Evolutionary conservation across 1,140 invertebrate species (phyloP).

Genomic region (Eurosta solidaginis): DNA sequence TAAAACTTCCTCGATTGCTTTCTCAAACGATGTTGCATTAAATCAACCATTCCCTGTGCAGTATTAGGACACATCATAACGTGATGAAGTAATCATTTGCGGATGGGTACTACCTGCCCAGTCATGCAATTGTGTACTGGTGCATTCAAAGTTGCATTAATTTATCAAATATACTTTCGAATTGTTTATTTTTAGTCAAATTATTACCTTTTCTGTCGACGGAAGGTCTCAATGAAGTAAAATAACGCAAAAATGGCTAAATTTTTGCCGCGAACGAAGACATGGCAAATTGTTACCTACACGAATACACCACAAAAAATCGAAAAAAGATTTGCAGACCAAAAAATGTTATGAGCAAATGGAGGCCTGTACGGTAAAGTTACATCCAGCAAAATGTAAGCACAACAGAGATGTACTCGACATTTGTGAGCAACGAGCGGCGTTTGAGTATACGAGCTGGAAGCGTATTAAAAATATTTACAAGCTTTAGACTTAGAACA

Average conservation of each 20-base stretch:
- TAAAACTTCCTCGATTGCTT: too few relatives aligned
- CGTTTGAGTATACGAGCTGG: slow-evolving; percentile 33
- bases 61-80: too few relatives aligned
- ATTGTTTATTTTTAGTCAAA: too few relatives aligned
- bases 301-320: background rate
- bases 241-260: too few relatives aligned
- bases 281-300: slow-evolving; percentile 46
- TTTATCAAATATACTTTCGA: too few relatives aligned
- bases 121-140: background rate
- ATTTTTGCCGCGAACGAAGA: slow-evolving; percentile 40
- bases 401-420: background rate
- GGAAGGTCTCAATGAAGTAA: too few relatives aligned
- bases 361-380: slow-evolving; percentile 27
- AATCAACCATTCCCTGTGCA: too few relatives aligned
- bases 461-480: slow-evolving; percentile 25
- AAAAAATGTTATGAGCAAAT: background rate
- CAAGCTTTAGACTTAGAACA: too few relatives aligned
- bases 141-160: background rate
- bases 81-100: too few relatives aligned
- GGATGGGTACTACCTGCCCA: too few relatives aligned
- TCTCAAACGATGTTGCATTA: too few relatives aligned
- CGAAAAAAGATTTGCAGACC: background rate
- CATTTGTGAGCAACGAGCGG: background rate
- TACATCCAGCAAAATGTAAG: slow-evolving; percentile 14
- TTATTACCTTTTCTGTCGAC: too few relatives aligned